A percentile compares a stretch with the other conserved stretches of the same genome.
These are phyloP conservation scores for Mareca strepera DNA, from an alignment of 2,797 vertebrate species.

Conservation along the genomic window DNA sequence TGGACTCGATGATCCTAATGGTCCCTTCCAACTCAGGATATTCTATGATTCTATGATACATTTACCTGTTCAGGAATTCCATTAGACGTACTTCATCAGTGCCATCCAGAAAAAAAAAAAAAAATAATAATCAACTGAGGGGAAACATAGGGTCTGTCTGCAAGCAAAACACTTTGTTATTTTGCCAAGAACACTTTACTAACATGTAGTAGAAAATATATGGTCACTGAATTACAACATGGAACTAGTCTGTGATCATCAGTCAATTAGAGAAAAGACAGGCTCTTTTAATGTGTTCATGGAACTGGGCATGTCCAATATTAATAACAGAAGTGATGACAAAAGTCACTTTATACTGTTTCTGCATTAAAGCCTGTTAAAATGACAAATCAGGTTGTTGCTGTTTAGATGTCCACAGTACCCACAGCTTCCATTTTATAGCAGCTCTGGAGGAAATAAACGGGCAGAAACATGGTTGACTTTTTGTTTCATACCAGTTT, in stretches of 20 bases:
- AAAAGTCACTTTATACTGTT: not conserved
- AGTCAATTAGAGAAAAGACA: not conserved
- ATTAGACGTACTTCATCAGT: not conserved
- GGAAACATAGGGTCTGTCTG: not conserved
- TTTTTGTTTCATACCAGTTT: not conserved
- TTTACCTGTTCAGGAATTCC: not conserved
- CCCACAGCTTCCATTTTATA: not conserved
- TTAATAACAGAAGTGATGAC: not conserved
- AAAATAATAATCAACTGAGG: not conserved
- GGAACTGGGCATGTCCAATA: not conserved
- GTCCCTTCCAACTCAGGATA: too few relatives aligned
- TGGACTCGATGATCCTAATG: too few relatives aligned
- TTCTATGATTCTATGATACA: too few relatives aligned
- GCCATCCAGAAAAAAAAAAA: not conserved
- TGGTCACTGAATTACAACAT: not conserved
- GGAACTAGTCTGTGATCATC: not conserved
- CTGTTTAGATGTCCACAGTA: not conserved
- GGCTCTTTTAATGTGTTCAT: not conserved
- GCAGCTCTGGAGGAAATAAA: not conserved
- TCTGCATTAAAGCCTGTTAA: not conserved
- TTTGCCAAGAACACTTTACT: not conserved
- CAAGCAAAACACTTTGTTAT: not conserved
- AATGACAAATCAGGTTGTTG: not conserved
- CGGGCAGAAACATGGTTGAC: rapidly evolving
- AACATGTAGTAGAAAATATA: not conserved